Evolutionary conservation across 2,888 invertebrate species (phyloP).

Genomic region (Drosophila siamana): DNA sequence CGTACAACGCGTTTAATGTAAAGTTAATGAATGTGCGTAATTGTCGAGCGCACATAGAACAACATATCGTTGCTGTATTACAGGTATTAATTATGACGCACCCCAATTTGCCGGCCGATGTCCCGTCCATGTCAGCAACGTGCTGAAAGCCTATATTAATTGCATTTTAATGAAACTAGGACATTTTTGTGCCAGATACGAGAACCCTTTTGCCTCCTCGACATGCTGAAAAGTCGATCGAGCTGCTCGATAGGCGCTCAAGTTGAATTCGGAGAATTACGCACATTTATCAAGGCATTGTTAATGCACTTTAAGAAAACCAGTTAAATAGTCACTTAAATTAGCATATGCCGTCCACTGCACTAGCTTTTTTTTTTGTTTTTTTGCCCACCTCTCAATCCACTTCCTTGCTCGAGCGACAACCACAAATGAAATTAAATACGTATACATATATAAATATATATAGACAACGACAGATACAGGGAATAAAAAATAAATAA

Average conservation of each 20-base stretch:
- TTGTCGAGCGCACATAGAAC: conserved; percentile 11
- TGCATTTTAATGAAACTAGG: conserved; percentile 75
- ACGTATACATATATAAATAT: too few relatives aligned
- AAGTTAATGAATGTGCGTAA: conserved; percentile 68
- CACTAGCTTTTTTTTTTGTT: too few relatives aligned
- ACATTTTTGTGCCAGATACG: conserved; percentile 28
- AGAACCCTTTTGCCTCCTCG: conserved; percentile 40
- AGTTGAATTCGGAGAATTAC: too few relatives aligned
- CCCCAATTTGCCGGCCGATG: conserved; percentile 55
- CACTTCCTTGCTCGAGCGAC: conserved; percentile 23
- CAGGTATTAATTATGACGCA: conserved; percentile 76
- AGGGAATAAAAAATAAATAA: conserved; percentile 32
- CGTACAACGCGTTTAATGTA: conserved; percentile 50
- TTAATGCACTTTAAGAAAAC: conserved; percentile 13
- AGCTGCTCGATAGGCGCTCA: conserved; percentile 32
- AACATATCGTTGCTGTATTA: too few relatives aligned
- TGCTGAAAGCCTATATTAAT: conserved; percentile 78
- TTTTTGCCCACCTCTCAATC: too few relatives aligned
- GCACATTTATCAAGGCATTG: conserved; percentile 34
- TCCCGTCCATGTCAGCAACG: conserved; percentile 40
- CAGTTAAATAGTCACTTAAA: conserved; percentile 14
- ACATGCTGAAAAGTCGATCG: conserved; percentile 31
- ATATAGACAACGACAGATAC: too few relatives aligned
- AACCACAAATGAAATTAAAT: conserved; percentile 78
- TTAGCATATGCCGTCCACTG: conserved; percentile 38